Base-by-base conservation (phyloP, 37 sponge, comb jelly and placozoan genomes). In the Ephydatia muelleri region DNA sequence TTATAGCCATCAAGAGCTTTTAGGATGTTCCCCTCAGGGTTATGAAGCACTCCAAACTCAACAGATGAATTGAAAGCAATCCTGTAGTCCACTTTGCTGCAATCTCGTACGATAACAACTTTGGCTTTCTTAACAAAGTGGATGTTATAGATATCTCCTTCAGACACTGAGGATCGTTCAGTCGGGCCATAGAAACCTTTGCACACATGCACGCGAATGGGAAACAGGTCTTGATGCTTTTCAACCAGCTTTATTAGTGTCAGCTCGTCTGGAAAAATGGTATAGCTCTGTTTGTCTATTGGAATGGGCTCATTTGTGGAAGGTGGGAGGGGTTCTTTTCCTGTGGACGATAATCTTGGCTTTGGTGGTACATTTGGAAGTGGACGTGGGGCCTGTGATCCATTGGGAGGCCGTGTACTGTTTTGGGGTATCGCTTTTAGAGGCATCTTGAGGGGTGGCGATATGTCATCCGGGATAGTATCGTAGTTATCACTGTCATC, bases 111-210 rank as follows among this genome's bases (percentile, higher is more conserved):
- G 0, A 13, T 49, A 26, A 90, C 85, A 12, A 81, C 67, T 22
- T 68, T 75, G 0, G 82, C 67, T 43, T 85, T 72, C 36, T 85
- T 90, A 37, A 90, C 33, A 32, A 81, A 90, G 68, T 90, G 90
- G 27, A 85, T 82, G 21, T 75, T 84, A 77, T 85, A 90, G 13
- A 32, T 74, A n/a, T 90, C 85, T 21, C 90, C 90, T 26, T 84
- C 85, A 27, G 90, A 90, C 6, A 90, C 49, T 1, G 85, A 80
- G 33, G 35, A 38, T 16, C 78, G 73, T 73, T 90, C 85, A 28
- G 4, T 69, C 0, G 82, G 70, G 0, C 90, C 90, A 39, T 76
- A 85, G 35, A 65, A 84, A 2, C 90, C 90, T 66, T 75, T 80
- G 36, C 81, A 80, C 16, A 90, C 90, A 0, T 36, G 40, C 27